Conservation (phyloP, 2,888 invertebrate species). For the Eulithis prunata region DNA sequence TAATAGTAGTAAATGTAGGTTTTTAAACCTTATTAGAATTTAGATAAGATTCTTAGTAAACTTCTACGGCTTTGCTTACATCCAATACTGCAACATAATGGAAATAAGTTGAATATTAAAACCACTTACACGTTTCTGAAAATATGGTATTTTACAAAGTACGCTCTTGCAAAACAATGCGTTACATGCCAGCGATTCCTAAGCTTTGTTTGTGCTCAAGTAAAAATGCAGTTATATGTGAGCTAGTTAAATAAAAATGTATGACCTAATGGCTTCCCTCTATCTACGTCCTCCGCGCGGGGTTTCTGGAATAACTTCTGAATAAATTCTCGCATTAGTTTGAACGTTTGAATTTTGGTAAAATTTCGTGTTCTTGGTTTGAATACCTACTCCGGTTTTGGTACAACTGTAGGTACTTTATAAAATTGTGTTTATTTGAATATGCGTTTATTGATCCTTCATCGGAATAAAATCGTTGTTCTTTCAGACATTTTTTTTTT, state of each 20-base stretch:
- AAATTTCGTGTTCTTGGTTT: background rate
- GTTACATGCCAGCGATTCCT: constrained; percentile 10
- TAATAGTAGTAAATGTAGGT: too few species aligned
- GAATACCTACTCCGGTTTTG: background rate
- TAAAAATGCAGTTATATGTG: constrained; percentile 28
- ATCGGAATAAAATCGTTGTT: too few species aligned
- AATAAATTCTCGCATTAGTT: constrained; percentile 30
- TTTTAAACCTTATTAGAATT: too few species aligned
- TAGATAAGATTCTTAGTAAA: too few species aligned
- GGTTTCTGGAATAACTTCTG: constrained; percentile 22
- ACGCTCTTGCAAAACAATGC: constrained; percentile 12
- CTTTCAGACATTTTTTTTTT: too few species aligned
- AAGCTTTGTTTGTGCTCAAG: constrained; percentile 20
- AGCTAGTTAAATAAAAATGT: constrained; percentile 15
- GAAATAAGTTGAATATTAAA: too few species aligned
- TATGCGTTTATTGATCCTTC: too few species aligned
- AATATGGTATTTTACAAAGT: constrained; percentile 18
- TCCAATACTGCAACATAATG: too few species aligned
- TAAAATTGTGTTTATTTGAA: too few species aligned
- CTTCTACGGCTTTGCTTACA: too few species aligned
- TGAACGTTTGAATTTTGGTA: background rate
- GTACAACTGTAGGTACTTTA: background rate
- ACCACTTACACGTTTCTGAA: background rate
- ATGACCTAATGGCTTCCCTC: constrained; percentile 25
- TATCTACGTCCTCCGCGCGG: constrained; percentile 23